Evolutionary conservation across 2,113 vertebrate genomes (phyloP).

Genomic region (Semnornis frantzii): DNA sequence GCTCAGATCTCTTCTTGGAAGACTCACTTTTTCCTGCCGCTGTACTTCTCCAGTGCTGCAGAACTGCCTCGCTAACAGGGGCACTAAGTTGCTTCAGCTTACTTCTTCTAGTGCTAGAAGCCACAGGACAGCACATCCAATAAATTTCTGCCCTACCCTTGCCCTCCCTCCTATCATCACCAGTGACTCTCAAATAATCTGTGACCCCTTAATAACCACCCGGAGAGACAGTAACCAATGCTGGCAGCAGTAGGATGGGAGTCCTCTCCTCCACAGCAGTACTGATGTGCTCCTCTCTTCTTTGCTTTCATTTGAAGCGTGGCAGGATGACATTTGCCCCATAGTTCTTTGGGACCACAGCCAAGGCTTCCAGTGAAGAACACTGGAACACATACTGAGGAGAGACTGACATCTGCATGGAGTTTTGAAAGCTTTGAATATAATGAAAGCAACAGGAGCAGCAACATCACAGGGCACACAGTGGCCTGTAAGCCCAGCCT

Average conservation of each 20-base stretch:
- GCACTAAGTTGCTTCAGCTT: slow-evolving; percentile 10
- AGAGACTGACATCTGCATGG: background rate
- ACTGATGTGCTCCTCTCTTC: background rate
- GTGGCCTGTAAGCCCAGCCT: background rate
- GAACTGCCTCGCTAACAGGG: background rate
- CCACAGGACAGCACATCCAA: background rate
- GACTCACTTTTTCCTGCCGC: background rate
- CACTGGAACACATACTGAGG: background rate
- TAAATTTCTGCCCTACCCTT: background rate
- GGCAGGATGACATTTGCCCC: background rate
- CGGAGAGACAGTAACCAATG: background rate
- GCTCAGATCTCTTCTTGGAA: background rate
- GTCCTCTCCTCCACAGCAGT: background rate
- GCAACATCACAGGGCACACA: background rate
- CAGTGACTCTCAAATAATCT: background rate
- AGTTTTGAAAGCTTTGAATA: background rate
- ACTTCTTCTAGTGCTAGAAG: background rate
- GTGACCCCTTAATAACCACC: background rate
- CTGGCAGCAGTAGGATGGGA: background rate
- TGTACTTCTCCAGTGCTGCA: background rate
- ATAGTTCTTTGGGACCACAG: background rate
- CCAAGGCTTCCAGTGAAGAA: background rate
- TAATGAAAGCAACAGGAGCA: background rate
- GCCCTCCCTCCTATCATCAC: background rate
- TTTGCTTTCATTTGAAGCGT: background rate